Evolutionary conservation across 2,113 vertebrate genomes (phyloP).

Genomic region (Egretta garzetta): DNA sequence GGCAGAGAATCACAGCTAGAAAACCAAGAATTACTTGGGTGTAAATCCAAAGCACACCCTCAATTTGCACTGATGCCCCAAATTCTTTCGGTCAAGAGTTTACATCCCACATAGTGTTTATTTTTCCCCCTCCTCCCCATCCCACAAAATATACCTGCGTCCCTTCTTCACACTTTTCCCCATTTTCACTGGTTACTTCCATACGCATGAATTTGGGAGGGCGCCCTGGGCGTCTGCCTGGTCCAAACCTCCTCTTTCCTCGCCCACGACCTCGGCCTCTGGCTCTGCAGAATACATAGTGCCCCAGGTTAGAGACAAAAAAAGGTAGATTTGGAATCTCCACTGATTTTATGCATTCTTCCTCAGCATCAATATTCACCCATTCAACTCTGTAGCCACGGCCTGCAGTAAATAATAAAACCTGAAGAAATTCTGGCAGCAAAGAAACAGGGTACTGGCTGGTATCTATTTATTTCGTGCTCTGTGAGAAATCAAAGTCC

Average conservation of each 20-base stretch:
- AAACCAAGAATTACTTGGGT: neutral
- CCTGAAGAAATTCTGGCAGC: neutral
- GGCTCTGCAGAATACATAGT: constrained; percentile 77
- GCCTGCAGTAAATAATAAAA: neutral
- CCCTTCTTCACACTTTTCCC: constrained; percentile 80
- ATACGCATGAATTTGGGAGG: constrained; percentile 93
- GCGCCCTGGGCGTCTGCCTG: constrained; percentile 89
- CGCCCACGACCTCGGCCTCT: constrained; percentile 89
- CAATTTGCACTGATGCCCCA: neutral
- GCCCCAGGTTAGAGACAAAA: neutral
- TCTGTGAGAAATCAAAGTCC: neutral
- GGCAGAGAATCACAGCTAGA: neutral
- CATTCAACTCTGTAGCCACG: neutral
- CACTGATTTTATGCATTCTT: neutral
- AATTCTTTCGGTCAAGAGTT: neutral
- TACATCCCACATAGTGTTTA: neutral
- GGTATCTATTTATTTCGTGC: neutral
- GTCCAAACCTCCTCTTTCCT: constrained; percentile 90
- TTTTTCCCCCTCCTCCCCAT: neutral
- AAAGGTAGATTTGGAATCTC: neutral
- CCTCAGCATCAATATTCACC: neutral
- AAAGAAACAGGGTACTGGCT: neutral
- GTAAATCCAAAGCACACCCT: neutral
- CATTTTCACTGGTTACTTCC: constrained; percentile 81
- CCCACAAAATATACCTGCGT: constrained; percentile 70